Evolutionary conservation across 2,888 invertebrate species (phyloP).

Genomic region (Alloscopus bannaensis): DNA sequence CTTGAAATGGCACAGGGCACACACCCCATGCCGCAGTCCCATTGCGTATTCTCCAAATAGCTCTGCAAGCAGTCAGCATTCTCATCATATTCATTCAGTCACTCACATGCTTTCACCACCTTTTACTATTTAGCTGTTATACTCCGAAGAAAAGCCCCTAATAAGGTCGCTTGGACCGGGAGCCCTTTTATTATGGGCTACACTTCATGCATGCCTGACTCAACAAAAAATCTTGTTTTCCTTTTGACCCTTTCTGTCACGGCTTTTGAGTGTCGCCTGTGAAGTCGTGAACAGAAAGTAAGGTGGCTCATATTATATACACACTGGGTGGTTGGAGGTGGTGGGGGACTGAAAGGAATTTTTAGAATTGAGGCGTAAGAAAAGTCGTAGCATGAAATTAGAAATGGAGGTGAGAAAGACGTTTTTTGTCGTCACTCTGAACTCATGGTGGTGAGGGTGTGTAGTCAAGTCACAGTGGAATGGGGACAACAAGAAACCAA

Average conservation of each 20-base stretch:
- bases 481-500: not conserved
- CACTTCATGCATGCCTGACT: not conserved
- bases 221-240: not conserved
- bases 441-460: not conserved
- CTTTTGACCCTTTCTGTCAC: not conserved
- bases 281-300: slow-evolving; percentile 9
- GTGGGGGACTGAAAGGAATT: not conserved
- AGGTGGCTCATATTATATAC: too few species aligned
- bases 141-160: too few species aligned
- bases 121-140: too few species aligned
- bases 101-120: not conserved
- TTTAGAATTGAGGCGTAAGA: not conserved
- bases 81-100: not conserved
- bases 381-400: not conserved
- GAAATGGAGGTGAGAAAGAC: slow-evolving; percentile 8
- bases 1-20: too few species aligned
- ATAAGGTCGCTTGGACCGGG: not conserved
- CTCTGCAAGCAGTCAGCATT: too few species aligned
- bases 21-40: too few species aligned
- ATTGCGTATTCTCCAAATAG: too few species aligned
- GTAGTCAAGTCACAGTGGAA: not conserved
- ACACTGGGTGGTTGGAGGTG: not conserved
- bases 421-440: not conserved
- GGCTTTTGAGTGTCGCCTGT: not conserved
- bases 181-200: not conserved